These are phyloP conservation scores for Drosophila lacteicornis DNA, from an alignment of 1,140 invertebrate genomes.

Conservation along the genomic window DNA sequence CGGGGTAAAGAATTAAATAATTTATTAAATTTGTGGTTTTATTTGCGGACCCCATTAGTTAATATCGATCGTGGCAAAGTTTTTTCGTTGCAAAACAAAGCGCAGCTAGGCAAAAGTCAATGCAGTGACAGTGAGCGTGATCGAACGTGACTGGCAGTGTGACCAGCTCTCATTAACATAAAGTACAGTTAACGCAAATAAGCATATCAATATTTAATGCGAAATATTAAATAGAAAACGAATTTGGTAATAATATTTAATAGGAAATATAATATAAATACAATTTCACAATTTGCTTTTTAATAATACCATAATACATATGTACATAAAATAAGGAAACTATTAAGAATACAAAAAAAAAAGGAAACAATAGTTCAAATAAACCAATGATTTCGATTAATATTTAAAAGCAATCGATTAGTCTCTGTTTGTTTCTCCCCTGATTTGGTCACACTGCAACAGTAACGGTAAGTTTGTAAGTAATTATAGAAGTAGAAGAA, in stretches of 20 bases:
- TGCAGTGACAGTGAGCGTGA: slow-evolving; percentile 43
- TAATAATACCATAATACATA: neutral
- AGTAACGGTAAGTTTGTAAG: slow-evolving; percentile 10
- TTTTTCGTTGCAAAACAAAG: slow-evolving; percentile 72
- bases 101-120: slow-evolving; percentile 50
- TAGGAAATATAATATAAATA: neutral
- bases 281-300: neutral
- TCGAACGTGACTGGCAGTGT: slow-evolving; percentile 40
- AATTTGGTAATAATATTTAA: neutral
- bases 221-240: neutral
- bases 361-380: neutral
- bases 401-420: neutral
- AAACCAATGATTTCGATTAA: neutral
- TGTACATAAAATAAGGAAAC: neutral
- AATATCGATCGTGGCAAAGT: slow-evolving; percentile 55
- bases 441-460: slow-evolving; percentile 52
- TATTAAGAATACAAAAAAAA: neutral
- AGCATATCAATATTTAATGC: neutral
- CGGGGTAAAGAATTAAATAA: slow-evolving; percentile 9
- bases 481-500: slow-evolving; percentile 27
- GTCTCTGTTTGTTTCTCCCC: slow-evolving; percentile 1
- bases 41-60: slow-evolving; percentile 25
- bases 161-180: slow-evolving; percentile 10
- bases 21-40: slow-evolving; percentile 30
- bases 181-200: neutral